Evolutionary conservation across 2,888 invertebrate genomes (phyloP), one percentile per base, ranked within the genome.

Genomic region (Aphidius colemani): DNA sequence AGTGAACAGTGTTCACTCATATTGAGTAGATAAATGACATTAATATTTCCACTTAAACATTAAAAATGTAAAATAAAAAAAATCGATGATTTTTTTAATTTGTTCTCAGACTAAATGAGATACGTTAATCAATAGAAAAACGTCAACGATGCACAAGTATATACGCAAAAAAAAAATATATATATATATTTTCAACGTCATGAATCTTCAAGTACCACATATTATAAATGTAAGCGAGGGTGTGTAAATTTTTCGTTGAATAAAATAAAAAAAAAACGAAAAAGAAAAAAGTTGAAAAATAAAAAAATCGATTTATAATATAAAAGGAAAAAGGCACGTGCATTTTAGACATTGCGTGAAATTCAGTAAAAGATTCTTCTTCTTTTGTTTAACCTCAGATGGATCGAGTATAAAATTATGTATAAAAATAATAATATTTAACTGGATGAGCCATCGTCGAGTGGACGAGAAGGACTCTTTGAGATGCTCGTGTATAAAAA

Each of bases 121-220:
- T 30, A 30, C 5, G 30, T 30, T 30, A 30, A 30, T 30, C 30
- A 30, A 30, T 30, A 30, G 5, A 30, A 30, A 30, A 30, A 61
- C 58, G 65, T 61, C 61, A 61, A 65, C 65, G 61, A 65, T 65
- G 65, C 65, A 65, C 61, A 65, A 53, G 65, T 11, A 56, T 56
- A 40, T 53, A 53, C n/a, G 7, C 40, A 30, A 30, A 30, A 5
- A 30, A 41, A 7, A 7, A 18, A 51, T 39, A 53, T 10, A 44
- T 44, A 9, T 55, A 13, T 57, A 58, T 51, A 61, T 65, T 56
- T 46, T 65, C 53, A 58, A 51, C 40, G 61, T 57, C 41, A 64
- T 64, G 64, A 64, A 64, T 64, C 58, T 64, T 65, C 58, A 53
- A 65, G 65, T 65, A 59, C 59, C 49, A 55, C 49, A 51, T 58